These are phyloP conservation scores for Ammodytes dubius DNA, from an alignment of 2,113 vertebrate genomes.

Conservation along the genomic window DNA sequence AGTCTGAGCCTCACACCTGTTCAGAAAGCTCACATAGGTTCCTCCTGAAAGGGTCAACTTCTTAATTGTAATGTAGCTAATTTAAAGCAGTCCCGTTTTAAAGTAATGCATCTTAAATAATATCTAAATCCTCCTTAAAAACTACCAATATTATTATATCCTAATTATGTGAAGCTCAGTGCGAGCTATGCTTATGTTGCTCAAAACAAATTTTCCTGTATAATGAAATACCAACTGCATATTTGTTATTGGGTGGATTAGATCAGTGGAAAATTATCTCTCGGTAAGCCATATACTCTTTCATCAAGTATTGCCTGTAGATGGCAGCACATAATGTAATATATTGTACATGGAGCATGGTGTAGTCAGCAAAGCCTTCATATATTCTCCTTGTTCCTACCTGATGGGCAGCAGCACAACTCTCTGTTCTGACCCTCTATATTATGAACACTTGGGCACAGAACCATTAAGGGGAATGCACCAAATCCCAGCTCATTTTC, in stretches of 20 bases:
- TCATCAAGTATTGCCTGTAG: slow-evolving; percentile 37
- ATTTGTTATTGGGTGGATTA: neutral
- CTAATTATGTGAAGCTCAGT: neutral
- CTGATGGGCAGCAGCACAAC: neutral
- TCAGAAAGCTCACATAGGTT: neutral
- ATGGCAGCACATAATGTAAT: slow-evolving; percentile 41
- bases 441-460: neutral
- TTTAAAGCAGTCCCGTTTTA: too few species aligned
- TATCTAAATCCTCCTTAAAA: neutral
- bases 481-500: neutral
- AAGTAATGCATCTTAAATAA: too few species aligned
- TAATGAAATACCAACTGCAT: neutral
- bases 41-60: neutral
- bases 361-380: neutral
- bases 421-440: neutral
- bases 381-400: neutral
- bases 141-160: neutral
- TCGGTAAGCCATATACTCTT: neutral
- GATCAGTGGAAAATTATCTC: neutral
- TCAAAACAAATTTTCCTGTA: neutral
- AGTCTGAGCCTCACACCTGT: neutral
- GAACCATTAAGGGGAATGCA: neutral
- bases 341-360: too few species aligned
- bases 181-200: neutral
- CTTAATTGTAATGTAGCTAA: slow-evolving; percentile 12